These are phyloP conservation scores for Procambarus virginalis DNA, from an alignment of 1,140 invertebrate genomes.

Conservation along the genomic window DNA sequence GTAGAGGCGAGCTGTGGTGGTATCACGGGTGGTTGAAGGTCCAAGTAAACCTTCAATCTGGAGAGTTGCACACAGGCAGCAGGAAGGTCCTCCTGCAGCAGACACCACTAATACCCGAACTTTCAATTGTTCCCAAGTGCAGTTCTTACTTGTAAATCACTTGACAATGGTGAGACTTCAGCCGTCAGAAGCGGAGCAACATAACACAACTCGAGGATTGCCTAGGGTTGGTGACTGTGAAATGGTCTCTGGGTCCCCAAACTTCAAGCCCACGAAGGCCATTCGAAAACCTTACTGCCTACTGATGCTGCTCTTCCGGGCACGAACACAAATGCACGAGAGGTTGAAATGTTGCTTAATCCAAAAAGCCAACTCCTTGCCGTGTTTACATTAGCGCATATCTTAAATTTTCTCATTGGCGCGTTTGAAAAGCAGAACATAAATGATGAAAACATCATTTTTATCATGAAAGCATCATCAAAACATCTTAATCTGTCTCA, in stretches of 20 bases:
- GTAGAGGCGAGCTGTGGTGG: neutral
- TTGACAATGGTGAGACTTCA: neutral
- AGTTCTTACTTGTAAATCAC: neutral
- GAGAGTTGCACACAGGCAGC: neutral
- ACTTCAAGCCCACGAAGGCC: neutral
- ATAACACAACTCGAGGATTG: neutral
- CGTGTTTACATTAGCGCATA: no score
- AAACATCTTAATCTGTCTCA: no score
- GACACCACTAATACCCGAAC: neutral
- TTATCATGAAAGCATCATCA: no score
- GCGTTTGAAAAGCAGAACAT: no score
- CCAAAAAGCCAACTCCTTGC: no score
- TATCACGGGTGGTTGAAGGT: neutral
- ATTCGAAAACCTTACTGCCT: neutral
- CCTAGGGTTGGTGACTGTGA: neutral
- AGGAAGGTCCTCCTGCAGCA: neutral
- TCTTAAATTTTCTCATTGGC: no score
- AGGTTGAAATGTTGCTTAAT: no score
- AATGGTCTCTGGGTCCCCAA: neutral
- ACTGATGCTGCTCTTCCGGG: neutral
- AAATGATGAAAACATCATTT: no score
- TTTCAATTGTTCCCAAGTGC: neutral
- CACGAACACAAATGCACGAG: neutral
- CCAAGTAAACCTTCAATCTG: no score
- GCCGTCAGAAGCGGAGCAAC: neutral